A percentile compares a stretch with the other conserved stretches of the same genome.
phyloP scores from a whole-genome alignment of 2,113 vertebrate genomes.

The Mesitornis unicolor region DNA sequence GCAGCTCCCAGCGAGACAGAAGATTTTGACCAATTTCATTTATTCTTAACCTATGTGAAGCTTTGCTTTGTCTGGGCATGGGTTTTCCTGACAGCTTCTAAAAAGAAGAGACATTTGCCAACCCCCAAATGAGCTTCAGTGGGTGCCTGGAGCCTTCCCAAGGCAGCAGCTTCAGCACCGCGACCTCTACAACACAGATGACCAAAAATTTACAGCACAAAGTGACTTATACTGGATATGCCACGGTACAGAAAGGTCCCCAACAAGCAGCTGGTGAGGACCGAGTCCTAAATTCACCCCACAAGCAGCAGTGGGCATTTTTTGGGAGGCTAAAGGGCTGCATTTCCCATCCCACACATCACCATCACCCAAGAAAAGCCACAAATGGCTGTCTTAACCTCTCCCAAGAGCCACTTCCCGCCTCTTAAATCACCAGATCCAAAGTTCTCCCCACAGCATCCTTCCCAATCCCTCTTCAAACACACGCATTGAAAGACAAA shows the following conservation, averaged over 20 bases:
- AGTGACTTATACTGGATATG: too few relatives aligned
- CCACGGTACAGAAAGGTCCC: background rate
- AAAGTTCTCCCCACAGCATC: background rate
- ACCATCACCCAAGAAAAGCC: background rate
- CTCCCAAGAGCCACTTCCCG: too few relatives aligned
- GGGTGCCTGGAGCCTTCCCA: too few relatives aligned
- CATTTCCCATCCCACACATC: background rate
- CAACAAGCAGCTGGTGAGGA: background rate
- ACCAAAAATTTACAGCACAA: too few relatives aligned
- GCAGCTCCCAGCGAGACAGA: background rate
- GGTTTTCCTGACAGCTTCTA: too few relatives aligned
- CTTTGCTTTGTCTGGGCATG: too few relatives aligned
- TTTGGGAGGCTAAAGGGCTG: background rate
- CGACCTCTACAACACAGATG: too few relatives aligned
- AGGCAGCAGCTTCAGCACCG: too few relatives aligned
- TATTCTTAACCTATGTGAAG: too few relatives aligned
- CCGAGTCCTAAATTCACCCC: background rate
- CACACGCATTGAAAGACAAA: rapidly evolving
- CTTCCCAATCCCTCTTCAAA: background rate
- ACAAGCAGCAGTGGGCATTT: background rate
- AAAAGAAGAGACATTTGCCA: too few relatives aligned
- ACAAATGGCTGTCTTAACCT: too few relatives aligned
- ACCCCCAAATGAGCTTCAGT: too few relatives aligned
- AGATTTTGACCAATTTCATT: background rate
- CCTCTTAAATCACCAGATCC: background rate